Evolutionary conservation across 2,113 vertebrate species (phyloP).

Genomic region (Sorex fumeus): DNA sequence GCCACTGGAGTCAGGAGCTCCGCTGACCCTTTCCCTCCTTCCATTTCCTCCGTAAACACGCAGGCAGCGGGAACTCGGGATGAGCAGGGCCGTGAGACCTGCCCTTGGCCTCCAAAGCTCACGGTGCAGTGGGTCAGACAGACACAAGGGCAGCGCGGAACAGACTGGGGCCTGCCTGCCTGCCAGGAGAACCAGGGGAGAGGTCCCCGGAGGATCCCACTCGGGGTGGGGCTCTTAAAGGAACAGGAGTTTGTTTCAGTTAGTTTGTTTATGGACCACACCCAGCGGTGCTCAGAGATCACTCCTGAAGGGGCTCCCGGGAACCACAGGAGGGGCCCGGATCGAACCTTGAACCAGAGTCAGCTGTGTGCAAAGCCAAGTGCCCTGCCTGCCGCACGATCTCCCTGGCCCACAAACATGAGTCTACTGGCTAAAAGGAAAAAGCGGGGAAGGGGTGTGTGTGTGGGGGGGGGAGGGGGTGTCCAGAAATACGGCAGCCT

Average conservation of each 20-base stretch:
- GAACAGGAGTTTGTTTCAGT: neutral
- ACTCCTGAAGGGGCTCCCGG: no score
- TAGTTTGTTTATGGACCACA: no score
- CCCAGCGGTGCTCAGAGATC: no score
- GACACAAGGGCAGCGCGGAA: neutral
- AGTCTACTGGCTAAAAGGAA: neutral
- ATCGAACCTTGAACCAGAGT: no score
- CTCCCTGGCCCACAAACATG: neutral
- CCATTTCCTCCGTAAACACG: neutral
- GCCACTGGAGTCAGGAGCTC: no score
- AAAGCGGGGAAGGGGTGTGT: neutral
- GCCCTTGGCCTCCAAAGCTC: conserved; percentile 42
- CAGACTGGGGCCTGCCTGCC: neutral
- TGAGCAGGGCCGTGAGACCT: conserved; percentile 11
- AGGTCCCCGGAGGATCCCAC: neutral
- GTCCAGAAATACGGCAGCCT: neutral
- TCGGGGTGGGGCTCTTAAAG: conserved; percentile 38
- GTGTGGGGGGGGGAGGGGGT: no score
- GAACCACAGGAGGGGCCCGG: no score
- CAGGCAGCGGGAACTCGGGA: neutral
- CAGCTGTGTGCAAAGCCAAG: no score
- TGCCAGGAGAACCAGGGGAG: conserved; percentile 23
- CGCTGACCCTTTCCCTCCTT: neutral
- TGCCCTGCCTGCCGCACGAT: no score
- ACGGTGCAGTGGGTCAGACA: neutral